Conservation (phyloP, 2,888 invertebrate species). For the Brenthis ino region DNA sequence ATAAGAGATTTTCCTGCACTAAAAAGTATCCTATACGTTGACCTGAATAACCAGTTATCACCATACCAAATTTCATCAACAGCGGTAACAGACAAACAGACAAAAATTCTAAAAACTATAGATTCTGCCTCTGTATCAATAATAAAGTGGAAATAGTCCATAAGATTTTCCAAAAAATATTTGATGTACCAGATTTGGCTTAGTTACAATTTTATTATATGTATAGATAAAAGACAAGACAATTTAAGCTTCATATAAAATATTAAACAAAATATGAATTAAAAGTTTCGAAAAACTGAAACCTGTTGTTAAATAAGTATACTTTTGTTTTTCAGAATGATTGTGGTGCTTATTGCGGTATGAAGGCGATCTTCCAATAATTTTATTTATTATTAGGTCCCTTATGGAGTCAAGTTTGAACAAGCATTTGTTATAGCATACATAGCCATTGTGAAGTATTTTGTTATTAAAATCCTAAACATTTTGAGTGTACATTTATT, state of each 20-base stretch:
- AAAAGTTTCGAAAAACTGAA: background rate
- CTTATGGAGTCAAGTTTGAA: constrained; percentile 47
- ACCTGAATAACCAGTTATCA: no score
- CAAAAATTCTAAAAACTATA: no score
- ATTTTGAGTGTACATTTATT: constrained; percentile 27
- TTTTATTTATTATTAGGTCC: constrained; percentile 62
- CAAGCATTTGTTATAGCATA: constrained; percentile 42
- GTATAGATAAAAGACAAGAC: background rate
- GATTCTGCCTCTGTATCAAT: no score
- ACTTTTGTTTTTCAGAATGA: constrained; percentile 72
- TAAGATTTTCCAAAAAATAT: no score
- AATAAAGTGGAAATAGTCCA: no score
- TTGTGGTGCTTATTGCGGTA: constrained; percentile 75
- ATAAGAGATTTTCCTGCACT: no score
- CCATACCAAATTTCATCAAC: no score
- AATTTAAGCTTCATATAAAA: background rate
- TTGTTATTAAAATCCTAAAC: constrained; percentile 60
- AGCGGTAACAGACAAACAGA: no score
- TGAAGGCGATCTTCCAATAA: constrained; percentile 56
- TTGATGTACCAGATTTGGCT: no score
- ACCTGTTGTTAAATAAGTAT: background rate
- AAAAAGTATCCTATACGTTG: no score
- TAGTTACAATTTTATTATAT: no score
- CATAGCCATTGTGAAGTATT: constrained; percentile 62
- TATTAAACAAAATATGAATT: background rate